Evolutionary conservation across 2,888 invertebrate genomes (phyloP).

Genomic region (Nebria brevicollis): DNA sequence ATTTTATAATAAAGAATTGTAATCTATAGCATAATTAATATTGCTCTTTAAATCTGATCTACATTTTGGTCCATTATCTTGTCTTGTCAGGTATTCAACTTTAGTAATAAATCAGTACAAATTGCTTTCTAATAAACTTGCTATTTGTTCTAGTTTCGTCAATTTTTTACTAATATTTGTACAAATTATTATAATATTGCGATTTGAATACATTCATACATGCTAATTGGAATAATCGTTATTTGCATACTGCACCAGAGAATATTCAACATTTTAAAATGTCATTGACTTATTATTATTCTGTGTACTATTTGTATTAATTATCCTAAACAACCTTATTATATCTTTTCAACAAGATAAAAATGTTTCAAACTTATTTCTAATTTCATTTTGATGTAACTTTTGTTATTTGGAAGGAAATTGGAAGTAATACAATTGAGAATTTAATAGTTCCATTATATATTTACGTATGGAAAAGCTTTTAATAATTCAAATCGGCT

Average conservation of each 20-base stretch:
- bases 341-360: neutral
- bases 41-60: constrained; percentile 24
- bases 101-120: constrained; percentile 26
- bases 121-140: constrained; percentile 27
- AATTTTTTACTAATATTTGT: neutral
- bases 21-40: neutral
- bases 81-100: constrained; percentile 11
- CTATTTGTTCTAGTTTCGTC: constrained; percentile 30
- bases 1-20: neutral
- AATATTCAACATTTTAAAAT: constrained; percentile 11
- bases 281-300: constrained; percentile 15
- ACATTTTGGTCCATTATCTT: constrained; percentile 27
- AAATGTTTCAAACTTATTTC: too few species aligned
- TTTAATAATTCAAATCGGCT: too few species aligned
- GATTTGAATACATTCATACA: neutral
- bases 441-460: too few species aligned
- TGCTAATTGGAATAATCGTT: neutral
- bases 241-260: neutral
- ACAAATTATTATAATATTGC: neutral
- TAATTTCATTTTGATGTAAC: too few species aligned
- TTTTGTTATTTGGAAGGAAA: too few species aligned
- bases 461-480: too few species aligned
- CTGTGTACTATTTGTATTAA: neutral
- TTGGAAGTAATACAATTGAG: too few species aligned
- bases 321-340: neutral